Evolutionary conservation across 2,888 invertebrate species (phyloP), one percentile per base, ranked within the genome.

Genomic region (Nudaria mundana): DNA sequence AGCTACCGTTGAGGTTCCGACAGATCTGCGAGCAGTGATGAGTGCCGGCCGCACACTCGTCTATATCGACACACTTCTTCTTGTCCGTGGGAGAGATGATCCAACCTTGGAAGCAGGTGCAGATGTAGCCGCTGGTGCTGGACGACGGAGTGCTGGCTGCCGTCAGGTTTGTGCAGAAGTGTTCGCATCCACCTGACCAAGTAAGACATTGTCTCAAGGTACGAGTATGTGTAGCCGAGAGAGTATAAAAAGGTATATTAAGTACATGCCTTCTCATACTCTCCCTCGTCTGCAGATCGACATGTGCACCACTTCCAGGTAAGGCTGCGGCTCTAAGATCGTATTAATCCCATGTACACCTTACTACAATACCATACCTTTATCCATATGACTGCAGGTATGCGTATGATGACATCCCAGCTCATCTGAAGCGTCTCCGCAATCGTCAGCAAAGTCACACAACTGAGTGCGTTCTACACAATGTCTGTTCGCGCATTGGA

Each of bases 21-120:
- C 99, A 99, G 23, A 95, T 87, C 69, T 99, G 99, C 1, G 98
- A 97, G 85, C 99, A 99, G 48, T 95, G 94, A 80, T 97, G 96
- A 14, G 91, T 91, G 40, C 95, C 94, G 12, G 92, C 91, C 0
- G 91, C 88, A 71, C 98, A 98, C 81, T 98, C 98, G 80, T 98
- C 94, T 10, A 98, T 91, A 76, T 98, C 98, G 49, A 93, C 87
- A 71, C 97, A 97, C 48, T 92, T 91, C 82, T 97, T 97, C 47
- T 93, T 92, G 76, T 97, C 96, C 3, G 91, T 92, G 25, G 91
- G 89, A 1, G 95, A 92, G 43, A 95, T 94, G 60, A 96, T 95
- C 81, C 94, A 97, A 15, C 97, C 97, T 8, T 93, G 91, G 78
- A 93, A 94, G 79, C 98, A 98, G 23, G 94, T 93, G 77, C 98